Conservation (phyloP, 1,140 invertebrate genomes). For the Drosophila bipectinata region DNA sequence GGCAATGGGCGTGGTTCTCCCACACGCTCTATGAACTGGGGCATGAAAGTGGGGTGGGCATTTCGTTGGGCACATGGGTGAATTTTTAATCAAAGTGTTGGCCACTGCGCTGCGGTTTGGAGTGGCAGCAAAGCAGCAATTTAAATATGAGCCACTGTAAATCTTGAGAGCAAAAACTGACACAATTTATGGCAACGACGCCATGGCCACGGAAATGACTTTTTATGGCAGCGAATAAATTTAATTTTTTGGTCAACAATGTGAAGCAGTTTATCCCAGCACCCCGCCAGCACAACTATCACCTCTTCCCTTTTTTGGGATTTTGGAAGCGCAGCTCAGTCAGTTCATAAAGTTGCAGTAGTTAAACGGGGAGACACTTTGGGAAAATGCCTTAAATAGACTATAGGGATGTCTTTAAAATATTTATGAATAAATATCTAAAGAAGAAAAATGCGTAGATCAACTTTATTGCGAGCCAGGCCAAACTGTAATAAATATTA, state of each 20-base stretch:
- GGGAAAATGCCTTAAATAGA: neutral
- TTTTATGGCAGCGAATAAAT: conserved; percentile 80
- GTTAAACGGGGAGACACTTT: conserved; percentile 11
- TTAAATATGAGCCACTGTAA: conserved; percentile 78
- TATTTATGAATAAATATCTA: neutral
- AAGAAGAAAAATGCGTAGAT: neutral
- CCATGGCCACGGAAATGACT: conserved; percentile 73
- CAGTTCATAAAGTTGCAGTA: conserved; percentile 64
- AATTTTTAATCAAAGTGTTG: conserved; percentile 75
- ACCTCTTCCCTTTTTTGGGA: neutral
- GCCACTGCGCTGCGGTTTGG: conserved; percentile 49
- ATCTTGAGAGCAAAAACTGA: conserved; percentile 76
- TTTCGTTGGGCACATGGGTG: conserved; percentile 32
- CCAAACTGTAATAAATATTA: too few relatives aligned
- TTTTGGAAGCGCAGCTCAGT: conserved; percentile 21
- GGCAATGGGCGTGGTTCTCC: conserved; percentile 22
- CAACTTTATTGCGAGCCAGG: too few relatives aligned
- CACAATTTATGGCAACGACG: conserved; percentile 72
- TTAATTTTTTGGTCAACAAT: conserved; percentile 82
- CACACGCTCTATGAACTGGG: conserved; percentile 12
- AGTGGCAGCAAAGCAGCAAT: conserved; percentile 64
- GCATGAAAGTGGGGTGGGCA: neutral
- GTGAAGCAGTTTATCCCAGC: conserved; percentile 41
- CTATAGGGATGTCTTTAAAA: neutral
- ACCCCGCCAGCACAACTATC: neutral